phyloP scores from a whole-genome alignment of 2,888 invertebrate species.

The Danaus chrysippus region DNA sequence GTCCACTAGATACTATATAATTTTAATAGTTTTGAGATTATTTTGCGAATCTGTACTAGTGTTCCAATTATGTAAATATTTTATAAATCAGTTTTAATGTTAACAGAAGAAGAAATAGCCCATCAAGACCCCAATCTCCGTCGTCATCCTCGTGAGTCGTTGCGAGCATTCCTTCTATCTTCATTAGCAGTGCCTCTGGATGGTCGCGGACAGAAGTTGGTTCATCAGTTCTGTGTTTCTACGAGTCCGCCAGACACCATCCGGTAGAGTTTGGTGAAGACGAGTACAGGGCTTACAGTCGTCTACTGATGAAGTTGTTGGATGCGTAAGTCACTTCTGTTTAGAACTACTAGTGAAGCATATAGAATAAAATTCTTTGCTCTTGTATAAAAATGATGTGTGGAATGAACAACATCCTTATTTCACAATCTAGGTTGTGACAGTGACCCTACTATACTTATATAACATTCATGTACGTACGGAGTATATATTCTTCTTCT shows the following conservation, averaged over 20 bases:
- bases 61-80: no score
- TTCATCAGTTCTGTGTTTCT: conserved; percentile 94
- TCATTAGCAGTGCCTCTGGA: conserved; percentile 88
- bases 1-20: no score
- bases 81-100: conserved; percentile 7
- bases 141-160: conserved; percentile 88
- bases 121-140: conserved; percentile 85
- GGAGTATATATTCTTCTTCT: no score
- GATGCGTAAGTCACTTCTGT: conserved; percentile 85
- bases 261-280: conserved; percentile 92
- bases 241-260: conserved; percentile 95
- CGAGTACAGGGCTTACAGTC: conserved; percentile 88
- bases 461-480: no score
- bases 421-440: no score
- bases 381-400: no score
- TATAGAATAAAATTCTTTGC: no score
- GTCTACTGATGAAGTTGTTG: conserved; percentile 86
- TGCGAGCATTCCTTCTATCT: conserved; percentile 89
- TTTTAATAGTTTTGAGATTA: no score
- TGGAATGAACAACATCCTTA: no score
- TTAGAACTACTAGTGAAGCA: neutral
- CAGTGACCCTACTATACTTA: no score
- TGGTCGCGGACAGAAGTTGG: conserved; percentile 88
- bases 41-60: no score
- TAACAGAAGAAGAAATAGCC: conserved; percentile 86